These are phyloP conservation scores for Coracias cyanogaster DNA, from an alignment of 2,797 vertebrate species.

Conservation along the genomic window DNA sequence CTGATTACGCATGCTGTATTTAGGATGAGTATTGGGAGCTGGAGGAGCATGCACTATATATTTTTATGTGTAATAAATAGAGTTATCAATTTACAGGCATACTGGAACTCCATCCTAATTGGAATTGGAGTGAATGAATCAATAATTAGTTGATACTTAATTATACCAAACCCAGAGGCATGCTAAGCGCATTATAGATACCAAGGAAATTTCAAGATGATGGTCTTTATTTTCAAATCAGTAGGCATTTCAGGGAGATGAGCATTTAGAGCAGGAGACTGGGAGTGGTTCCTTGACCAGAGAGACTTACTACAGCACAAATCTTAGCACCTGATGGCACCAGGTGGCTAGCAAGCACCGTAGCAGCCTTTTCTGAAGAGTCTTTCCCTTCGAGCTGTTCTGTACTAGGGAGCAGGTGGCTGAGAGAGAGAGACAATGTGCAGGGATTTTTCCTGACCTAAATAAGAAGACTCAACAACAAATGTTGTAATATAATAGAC, in stretches of 20 bases:
- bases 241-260: background rate
- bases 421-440: background rate
- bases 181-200: background rate
- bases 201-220: background rate
- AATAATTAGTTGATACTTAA: conserved; percentile 40
- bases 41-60: background rate
- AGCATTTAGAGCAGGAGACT: background rate
- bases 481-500: background rate
- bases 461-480: background rate
- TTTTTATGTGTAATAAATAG: conserved; percentile 45
- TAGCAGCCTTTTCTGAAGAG: background rate
- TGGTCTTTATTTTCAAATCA: conserved; percentile 15
- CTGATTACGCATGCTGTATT: conserved; percentile 35
- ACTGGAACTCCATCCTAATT: background rate
- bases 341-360: background rate
- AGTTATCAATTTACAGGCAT: conserved; percentile 31
- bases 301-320: background rate
- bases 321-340: background rate
- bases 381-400: background rate
- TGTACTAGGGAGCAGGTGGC: accelerated
- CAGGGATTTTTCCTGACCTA: background rate
- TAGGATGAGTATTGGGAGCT: conserved; percentile 2
- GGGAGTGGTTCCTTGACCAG: background rate
- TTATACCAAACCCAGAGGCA: conserved; percentile 1
- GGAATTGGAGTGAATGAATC: conserved; percentile 15